These are phyloP conservation scores for Gymnopithys bicolor DNA, from an alignment of 2,797 vertebrate species.

Conservation along the genomic window DNA sequence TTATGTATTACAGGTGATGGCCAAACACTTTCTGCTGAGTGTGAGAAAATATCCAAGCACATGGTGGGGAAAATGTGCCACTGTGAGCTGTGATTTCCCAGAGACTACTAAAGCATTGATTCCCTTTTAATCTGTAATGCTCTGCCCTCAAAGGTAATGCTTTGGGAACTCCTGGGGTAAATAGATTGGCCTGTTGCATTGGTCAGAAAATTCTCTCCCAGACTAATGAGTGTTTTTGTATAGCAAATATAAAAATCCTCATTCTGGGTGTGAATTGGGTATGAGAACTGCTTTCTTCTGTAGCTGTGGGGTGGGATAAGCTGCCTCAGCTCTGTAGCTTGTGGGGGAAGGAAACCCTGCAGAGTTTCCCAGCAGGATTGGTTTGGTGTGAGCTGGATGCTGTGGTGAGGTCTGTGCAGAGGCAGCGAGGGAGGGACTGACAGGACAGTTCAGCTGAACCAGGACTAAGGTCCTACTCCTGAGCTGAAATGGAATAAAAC, in stretches of 20 bases:
- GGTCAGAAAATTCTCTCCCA: neutral
- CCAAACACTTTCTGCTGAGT: neutral
- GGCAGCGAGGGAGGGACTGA: neutral
- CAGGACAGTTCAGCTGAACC: neutral
- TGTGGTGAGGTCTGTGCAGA: neutral
- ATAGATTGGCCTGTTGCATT: neutral
- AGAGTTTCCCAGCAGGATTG: neutral
- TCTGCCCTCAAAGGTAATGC: neutral
- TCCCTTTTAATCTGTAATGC: neutral
- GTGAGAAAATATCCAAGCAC: neutral
- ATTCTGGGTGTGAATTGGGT: neutral
- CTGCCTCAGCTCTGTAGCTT: neutral
- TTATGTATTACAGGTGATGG: neutral
- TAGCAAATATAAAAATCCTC: neutral
- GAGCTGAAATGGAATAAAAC: neutral
- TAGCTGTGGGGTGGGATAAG: neutral
- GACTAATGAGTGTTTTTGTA: neutral
- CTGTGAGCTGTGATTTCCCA: neutral
- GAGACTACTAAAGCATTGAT: neutral
- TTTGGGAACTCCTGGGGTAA: neutral
- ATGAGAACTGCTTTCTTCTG: neutral
- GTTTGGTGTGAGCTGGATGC: neutral
- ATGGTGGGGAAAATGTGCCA: neutral
- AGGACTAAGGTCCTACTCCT: neutral
- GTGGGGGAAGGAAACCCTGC: neutral